Evolutionary conservation across 2,888 invertebrate genomes (phyloP).

Genomic region (Mechanitis mazaeus): DNA sequence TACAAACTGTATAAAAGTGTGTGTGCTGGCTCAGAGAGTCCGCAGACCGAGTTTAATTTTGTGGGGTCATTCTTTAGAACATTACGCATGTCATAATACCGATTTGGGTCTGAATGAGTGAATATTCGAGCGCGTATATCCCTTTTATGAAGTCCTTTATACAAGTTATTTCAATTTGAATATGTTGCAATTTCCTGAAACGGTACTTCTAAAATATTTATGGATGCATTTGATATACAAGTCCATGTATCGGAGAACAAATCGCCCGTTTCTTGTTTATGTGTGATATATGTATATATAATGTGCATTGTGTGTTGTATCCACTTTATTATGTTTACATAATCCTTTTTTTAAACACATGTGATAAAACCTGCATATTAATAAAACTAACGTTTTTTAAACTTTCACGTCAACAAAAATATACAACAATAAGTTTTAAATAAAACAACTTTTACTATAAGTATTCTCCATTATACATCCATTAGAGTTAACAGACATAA

Average conservation of each 20-base stretch:
- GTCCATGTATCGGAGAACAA: neutral
- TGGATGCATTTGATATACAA: neutral
- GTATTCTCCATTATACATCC: no score
- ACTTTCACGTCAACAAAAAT: no score
- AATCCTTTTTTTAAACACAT: neutral
- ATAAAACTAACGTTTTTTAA: no score
- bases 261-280: neutral
- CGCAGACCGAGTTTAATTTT: slow-evolving; percentile 54
- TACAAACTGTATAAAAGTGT: no score
- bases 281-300: no score
- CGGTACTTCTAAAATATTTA: slow-evolving; percentile 4
- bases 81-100: slow-evolving; percentile 18
- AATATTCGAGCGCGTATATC: slow-evolving; percentile 19
- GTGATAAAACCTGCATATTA: no score
- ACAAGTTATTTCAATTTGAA: slow-evolving; percentile 10
- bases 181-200: slow-evolving; percentile 2
- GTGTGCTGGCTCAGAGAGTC: slow-evolving; percentile 16
- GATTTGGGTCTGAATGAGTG: slow-evolving; percentile 20
- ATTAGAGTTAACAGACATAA: no score
- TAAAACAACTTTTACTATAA: no score
- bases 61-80: slow-evolving; percentile 46
- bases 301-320: neutral
- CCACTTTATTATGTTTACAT: neutral
- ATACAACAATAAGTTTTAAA: no score
- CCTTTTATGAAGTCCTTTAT: slow-evolving; percentile 15